Conservation (phyloP, 2,113 vertebrate species). For the Bagarius yarrelli region DNA sequence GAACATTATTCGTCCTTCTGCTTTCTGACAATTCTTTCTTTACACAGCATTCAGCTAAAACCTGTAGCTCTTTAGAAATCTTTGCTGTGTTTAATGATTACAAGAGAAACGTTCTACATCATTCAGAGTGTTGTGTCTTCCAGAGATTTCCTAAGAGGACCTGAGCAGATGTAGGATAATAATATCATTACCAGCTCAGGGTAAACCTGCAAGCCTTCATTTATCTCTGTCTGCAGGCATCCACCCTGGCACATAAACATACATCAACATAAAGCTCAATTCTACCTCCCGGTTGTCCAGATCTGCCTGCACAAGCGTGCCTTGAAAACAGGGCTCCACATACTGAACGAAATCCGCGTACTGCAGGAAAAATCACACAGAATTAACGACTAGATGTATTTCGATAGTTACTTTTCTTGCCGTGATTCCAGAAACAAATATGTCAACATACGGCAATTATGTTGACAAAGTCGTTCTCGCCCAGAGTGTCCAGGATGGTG, state of each 20-base stretch:
- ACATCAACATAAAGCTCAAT: slow-evolving; percentile 47
- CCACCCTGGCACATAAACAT: slow-evolving; percentile 25
- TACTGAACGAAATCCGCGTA: slow-evolving; percentile 95
- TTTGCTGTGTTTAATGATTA: not conserved
- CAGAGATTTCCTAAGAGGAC: slow-evolving; percentile 28
- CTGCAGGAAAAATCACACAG: slow-evolving; percentile 63
- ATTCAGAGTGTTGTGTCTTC: slow-evolving; percentile 7
- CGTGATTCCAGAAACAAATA: not conserved
- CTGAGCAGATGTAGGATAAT: slow-evolving; percentile 45
- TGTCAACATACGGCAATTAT: slow-evolving; percentile 82
- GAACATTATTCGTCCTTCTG: not conserved
- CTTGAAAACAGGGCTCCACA: slow-evolving; percentile 92
- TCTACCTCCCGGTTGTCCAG: slow-evolving; percentile 92
- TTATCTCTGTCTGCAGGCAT: slow-evolving; percentile 8
- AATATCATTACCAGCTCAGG: slow-evolving; percentile 45
- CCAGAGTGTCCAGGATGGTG: slow-evolving; percentile 92
- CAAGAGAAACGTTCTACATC: not conserved
- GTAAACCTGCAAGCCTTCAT: not conserved
- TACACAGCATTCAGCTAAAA: not conserved
- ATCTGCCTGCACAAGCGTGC: slow-evolving; percentile 92
- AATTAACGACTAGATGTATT: not conserved
- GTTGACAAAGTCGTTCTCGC: slow-evolving; percentile 97
- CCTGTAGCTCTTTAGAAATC: not conserved
- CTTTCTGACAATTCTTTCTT: not conserved
- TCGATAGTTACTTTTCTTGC: not conserved